Conservation (phyloP, 2,113 vertebrate species). For the Pyxicephalus adspersus region DNA sequence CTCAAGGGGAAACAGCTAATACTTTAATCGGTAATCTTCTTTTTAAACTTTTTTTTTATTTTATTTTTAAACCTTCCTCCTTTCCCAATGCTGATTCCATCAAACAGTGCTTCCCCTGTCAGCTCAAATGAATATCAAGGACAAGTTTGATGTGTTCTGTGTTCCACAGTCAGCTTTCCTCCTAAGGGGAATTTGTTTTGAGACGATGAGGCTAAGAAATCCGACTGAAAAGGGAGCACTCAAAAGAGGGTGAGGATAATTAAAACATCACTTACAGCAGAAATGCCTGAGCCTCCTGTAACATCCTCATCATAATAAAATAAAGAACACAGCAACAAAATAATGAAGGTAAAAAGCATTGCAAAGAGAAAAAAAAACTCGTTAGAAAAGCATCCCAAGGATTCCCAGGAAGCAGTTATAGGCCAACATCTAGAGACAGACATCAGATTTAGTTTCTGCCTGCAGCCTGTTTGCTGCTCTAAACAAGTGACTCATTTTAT, state of each 20-base stretch:
- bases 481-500: conserved; percentile 42
- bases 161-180: conserved; percentile 13
- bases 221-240: conserved; percentile 14
- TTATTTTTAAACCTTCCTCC: background rate
- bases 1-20: too few relatives aligned
- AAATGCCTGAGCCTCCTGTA: conserved; percentile 31
- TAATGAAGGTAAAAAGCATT: conserved; percentile 20
- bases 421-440: conserved; percentile 6
- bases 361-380: background rate
- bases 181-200: background rate
- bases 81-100: background rate
- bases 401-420: conserved; percentile 3
- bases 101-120: background rate
- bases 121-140: conserved; percentile 39
- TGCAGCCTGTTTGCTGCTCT: conserved; percentile 20
- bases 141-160: conserved; percentile 37
- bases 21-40: too few relatives aligned
- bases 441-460: background rate
- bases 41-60: too few relatives aligned
- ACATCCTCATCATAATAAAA: conserved; percentile 43
- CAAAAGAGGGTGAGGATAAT: conserved; percentile 60
- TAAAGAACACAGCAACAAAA: background rate
- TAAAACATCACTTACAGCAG: conserved; percentile 63
- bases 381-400: background rate
- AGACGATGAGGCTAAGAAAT: conserved; percentile 12